Base-by-base conservation (phyloP, 2,113 vertebrate genomes). In the Hiodon tergisus region DNA sequence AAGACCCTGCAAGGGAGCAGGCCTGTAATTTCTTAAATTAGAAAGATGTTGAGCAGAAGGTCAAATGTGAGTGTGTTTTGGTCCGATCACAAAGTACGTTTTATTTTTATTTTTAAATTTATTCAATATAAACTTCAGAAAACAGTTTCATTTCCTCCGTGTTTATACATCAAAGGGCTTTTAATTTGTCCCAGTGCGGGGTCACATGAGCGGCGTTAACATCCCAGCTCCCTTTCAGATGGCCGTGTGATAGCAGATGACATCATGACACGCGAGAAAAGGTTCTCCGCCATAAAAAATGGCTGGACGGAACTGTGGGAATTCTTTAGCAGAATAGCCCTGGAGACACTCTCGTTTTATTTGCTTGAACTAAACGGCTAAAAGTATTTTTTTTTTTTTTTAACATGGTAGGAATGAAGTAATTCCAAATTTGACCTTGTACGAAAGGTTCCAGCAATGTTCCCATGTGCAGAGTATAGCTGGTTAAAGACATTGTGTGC, bases 161-260 rank as follows among this genome's bases (percentile, higher is more conserved):
- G 13, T 60, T 68, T 69, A 46, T 50, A 31, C 66, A 53, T 76
- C 60, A 73, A 60, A 73, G 65, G 59, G 17, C 1, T 6, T n/a
- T 74, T 31, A 11, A 8, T 48, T 13, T 13, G 17, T 61, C 51
- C 72, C 61, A 63, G 50, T 11, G n/a, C 11, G 7, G 57, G 50
- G 69, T n/a, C 31, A 83, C 85, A 90, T 81, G 86, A 83, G 88
- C 83, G 86, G 89, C 85, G 87, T 83, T 91, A 92, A 92, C 92
- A 90, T 88, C 76, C 81, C 86, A 91, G 88, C 90, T 89, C 89
- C 90, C 88, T 89, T 81, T 85, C 54, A n/a, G 13, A 87, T 83
- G 83, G 89, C 87, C 88, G 86, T 58, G 86, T 81, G 57, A 85
- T 81, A 91, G 90, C 90, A 86, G 89, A 54, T 70, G 74, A 70